These are phyloP conservation scores for Drosophila pallidifrons DNA, from an alignment of 1,140 invertebrate genomes.

Conservation along the genomic window DNA sequence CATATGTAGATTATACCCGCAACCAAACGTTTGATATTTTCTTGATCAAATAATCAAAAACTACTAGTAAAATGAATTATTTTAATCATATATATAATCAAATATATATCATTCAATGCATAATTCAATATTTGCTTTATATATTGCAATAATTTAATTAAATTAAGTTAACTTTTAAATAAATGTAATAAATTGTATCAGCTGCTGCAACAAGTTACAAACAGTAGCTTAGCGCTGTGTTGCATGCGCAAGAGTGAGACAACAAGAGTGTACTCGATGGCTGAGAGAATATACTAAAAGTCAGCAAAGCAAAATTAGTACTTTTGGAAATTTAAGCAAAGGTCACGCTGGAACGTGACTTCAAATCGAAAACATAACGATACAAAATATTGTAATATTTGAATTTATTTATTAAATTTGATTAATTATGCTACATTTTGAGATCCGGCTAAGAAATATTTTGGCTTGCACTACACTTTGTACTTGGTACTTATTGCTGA, in stretches of 20 bases:
- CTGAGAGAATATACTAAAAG: conserved; percentile 21
- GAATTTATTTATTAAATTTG: not conserved
- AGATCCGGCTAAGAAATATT: conserved; percentile 54
- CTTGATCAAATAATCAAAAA: too few relatives aligned
- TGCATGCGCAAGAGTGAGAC: conserved; percentile 15
- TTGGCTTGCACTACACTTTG: conserved; percentile 49
- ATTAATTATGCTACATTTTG: conserved; percentile 30
- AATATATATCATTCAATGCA: too few relatives aligned
- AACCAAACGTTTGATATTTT: too few relatives aligned
- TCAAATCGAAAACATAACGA: too few relatives aligned
- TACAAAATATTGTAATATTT: too few relatives aligned
- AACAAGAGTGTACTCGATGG: not conserved
- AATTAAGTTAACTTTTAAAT: not conserved
- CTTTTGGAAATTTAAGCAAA: too few relatives aligned
- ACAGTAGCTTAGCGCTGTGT: not conserved
- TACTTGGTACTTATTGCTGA: conserved; percentile 55
- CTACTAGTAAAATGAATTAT: too few relatives aligned
- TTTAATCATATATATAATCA: too few relatives aligned
- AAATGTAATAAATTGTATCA: not conserved
- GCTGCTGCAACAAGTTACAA: conserved; percentile 12
- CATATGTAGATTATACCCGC: too few relatives aligned
- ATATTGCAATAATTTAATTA: too few relatives aligned
- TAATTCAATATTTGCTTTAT: too few relatives aligned
- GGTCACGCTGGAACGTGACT: too few relatives aligned
- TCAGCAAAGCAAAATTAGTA: not conserved